A percentile compares a stretch with the other conserved stretches of the same genome.
Evolutionary conservation across 2,797 vertebrate species (phyloP).

Genomic region (Malurus leucopterus): DNA sequence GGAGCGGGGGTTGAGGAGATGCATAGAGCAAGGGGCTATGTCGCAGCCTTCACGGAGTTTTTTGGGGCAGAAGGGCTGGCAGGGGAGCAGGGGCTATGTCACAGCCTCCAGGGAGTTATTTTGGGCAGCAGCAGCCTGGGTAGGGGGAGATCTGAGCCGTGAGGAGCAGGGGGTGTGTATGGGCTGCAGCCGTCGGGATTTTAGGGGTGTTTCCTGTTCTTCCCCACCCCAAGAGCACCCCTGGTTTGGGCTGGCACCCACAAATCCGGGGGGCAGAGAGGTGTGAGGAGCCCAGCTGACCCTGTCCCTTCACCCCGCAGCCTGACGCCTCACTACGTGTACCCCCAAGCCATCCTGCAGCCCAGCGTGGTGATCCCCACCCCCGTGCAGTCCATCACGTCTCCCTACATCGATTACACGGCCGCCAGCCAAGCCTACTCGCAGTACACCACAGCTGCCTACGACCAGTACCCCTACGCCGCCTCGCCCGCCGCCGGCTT

Average conservation of each 20-base stretch:
- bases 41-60: fast-evolving
- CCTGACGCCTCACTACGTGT: constrained; percentile 87
- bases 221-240: background rate
- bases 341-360: constrained; percentile 88
- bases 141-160: fast-evolving
- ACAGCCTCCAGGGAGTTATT: fast-evolving
- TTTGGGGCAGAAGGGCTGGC: background rate
- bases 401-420: constrained; percentile 88
- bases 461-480: constrained; percentile 90
- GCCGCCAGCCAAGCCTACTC: constrained; percentile 80
- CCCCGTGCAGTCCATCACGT: constrained; percentile 82
- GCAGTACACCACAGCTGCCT: constrained; percentile 87
- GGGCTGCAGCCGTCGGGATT: background rate
- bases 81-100: background rate
- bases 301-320: constrained; percentile 70
- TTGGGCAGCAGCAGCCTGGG: background rate
- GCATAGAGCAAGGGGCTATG: too few species aligned
- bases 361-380: constrained; percentile 89
- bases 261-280: too few species aligned
- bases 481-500: constrained; percentile 83
- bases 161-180: background rate
- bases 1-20: too few species aligned
- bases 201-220: background rate
- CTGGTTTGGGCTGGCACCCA: fast-evolving
- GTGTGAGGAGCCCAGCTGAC: background rate